Percentiles rank a stretch among this genome's conserved stretches.
Conservation (phyloP, 35 echinoderm and acorn worm genomes). For the Heliocidaris erythrogramma region DNA sequence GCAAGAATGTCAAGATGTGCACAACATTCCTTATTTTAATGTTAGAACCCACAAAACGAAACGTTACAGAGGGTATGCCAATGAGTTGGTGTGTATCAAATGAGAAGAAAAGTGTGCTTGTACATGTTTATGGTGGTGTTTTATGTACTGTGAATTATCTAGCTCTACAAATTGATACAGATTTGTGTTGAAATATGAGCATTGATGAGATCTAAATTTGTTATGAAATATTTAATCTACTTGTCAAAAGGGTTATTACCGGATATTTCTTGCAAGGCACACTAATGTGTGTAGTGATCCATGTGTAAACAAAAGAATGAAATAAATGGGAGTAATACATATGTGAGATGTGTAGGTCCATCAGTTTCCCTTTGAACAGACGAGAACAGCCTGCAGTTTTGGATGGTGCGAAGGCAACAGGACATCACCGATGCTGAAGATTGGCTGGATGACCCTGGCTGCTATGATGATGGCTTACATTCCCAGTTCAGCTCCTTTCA, state of each 20-base stretch:
- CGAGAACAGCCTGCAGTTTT: not conserved
- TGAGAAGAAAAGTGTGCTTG: no score
- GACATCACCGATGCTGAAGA: not conserved
- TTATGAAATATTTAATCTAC: no score
- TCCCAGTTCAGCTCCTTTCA: not conserved
- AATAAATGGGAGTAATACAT: not conserved
- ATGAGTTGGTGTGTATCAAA: no score
- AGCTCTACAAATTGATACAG: no score
- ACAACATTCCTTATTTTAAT: not conserved
- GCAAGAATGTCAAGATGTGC: conserved; percentile 7
- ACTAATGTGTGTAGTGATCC: not conserved
- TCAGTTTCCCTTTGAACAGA: not conserved
- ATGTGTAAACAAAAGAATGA: not conserved
- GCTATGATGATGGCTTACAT: not conserved
- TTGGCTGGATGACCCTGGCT: not conserved
- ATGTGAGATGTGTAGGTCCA: not conserved
- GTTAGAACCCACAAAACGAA: no score
- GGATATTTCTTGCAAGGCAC: not conserved
- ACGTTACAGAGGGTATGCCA: no score
- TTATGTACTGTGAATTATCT: no score
- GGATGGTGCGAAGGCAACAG: not conserved
- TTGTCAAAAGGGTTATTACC: not conserved
- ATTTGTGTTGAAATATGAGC: no score
- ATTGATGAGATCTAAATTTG: no score
- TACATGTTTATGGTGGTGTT: no score